Percentiles rank a stretch among this genome's conserved stretches.
Evolutionary conservation across 1,140 invertebrate species (phyloP).

Genomic region (Oscheius sp.): DNA sequence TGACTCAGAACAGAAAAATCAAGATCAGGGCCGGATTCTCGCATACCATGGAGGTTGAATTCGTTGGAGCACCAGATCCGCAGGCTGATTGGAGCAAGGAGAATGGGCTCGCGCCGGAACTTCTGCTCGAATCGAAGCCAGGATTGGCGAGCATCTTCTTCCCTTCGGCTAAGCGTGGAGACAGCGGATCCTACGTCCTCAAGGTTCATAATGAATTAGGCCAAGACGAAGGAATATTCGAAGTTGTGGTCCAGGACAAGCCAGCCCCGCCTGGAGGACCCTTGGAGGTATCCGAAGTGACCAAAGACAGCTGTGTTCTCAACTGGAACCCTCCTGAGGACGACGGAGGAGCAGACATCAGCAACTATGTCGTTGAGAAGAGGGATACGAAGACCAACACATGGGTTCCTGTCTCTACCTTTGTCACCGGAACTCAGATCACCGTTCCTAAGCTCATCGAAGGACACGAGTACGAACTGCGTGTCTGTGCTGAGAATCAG

Average conservation of each 20-base stretch:
- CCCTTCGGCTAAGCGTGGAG: slow-evolving; percentile 66
- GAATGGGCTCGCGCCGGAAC: slow-evolving; percentile 49
- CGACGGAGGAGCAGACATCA: slow-evolving; percentile 72
- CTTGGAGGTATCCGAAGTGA: slow-evolving; percentile 85
- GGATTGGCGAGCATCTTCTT: slow-evolving; percentile 64
- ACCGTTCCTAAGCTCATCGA: slow-evolving; percentile 82
- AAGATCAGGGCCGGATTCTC: slow-evolving; percentile 76
- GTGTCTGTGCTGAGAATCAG: slow-evolving; percentile 83
- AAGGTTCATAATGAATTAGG: slow-evolving; percentile 88
- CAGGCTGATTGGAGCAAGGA: slow-evolving; percentile 55
- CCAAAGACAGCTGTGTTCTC: slow-evolving; percentile 83
- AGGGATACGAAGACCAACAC: slow-evolving; percentile 86
- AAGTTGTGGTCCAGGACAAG: slow-evolving; percentile 85
- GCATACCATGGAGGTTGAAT: slow-evolving; percentile 85
- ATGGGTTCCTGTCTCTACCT: slow-evolving; percentile 93
- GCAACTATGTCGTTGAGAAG: slow-evolving; percentile 90
- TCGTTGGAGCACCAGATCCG: slow-evolving; percentile 78
- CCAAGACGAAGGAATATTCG: slow-evolving; percentile 86
- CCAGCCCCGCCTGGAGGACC: slow-evolving; percentile 79
- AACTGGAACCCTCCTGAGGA: slow-evolving; percentile 86
- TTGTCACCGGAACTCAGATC: slow-evolving; percentile 79
- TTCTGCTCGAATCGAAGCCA: slow-evolving; percentile 51
- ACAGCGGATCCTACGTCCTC: slow-evolving; percentile 82
- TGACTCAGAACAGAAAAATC: slow-evolving; percentile 68
- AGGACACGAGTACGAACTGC: slow-evolving; percentile 96